Base-by-base conservation (phyloP, 2,113 vertebrate genomes). In the Vidua chalybeata region DNA sequence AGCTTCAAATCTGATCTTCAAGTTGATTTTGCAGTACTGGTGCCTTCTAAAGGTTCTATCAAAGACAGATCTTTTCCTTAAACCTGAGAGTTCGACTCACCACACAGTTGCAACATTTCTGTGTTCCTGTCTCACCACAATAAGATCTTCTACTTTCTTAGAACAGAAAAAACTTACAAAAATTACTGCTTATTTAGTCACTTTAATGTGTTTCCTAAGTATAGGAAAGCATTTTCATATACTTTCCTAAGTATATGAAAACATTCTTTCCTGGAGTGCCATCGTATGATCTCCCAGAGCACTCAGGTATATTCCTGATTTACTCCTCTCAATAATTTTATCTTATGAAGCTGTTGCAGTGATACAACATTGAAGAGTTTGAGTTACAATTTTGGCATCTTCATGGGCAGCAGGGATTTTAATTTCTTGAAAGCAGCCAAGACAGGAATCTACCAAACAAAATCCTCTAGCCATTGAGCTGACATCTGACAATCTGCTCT, bases 191-290 rank as follows among this genome's bases (percentile, higher is more conserved):
- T 72, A 16, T 4, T 51, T 52, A 27, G n/a, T 45, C 6, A 27
- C 15, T 87, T 71, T 5, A 54, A 33, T 31, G 37, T 13, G 37
- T 14, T 66, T 83, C 27, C 46, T 62, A 86, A 31, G 12, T 55
- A 22, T 5, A 46, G 10, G 22, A 43, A 43, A 35, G 35, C 35
- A 35, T 35, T 35, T 35, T 35, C 35, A 35, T 35, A 35, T 35
- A 35, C 35, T 14, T 66, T 83, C 27, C 46, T 62, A 86, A 31
- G 12, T 55, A 22, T 5, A 46, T 9, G 11, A 14, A 19, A n/a
- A 73, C 2, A 4, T 10, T 35, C 6, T n/a, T 76, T 37, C 28
- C 23, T 28, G 5, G 19, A 41, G 5, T 1, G 0, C 27, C 7
- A 2, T 11, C 9, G 3, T 16, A 30, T 18, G 33, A 33, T 43